Percentiles rank a stretch among this genome's conserved stretches.
These are phyloP conservation scores for Pedionomus torquatus DNA, from an alignment of 2,113 vertebrate species.

Conservation along the genomic window DNA sequence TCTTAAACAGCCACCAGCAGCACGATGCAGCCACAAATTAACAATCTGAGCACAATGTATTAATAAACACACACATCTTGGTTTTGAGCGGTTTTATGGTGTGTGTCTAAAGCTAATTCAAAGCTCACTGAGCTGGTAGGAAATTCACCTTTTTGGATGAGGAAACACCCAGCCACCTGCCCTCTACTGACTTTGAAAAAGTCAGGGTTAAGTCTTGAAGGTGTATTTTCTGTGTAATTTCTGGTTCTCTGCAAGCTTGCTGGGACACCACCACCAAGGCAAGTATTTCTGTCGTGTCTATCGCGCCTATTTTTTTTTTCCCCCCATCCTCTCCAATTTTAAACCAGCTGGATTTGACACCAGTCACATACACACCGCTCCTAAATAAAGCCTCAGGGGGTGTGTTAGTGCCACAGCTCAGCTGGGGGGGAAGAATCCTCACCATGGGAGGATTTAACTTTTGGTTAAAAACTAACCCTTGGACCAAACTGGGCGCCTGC, in stretches of 20 bases:
- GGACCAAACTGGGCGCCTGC: accelerated
- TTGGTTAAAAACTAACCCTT: too few species aligned
- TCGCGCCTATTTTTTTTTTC: background rate
- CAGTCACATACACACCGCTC: background rate
- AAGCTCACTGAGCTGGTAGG: background rate
- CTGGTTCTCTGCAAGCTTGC: background rate
- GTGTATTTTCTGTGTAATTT: accelerated
- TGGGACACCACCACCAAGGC: background rate
- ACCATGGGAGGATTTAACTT: background rate
- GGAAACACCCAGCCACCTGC: background rate
- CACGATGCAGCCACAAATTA: background rate
- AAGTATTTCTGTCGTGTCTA: accelerated
- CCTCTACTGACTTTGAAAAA: background rate
- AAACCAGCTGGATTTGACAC: background rate
- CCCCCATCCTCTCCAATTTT: background rate
- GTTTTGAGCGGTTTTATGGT: accelerated
- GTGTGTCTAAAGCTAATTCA: background rate
- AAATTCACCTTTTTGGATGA: background rate
- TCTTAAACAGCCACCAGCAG: background rate
- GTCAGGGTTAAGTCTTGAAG: background rate
- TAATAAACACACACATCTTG: accelerated
- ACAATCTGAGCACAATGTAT: accelerated
- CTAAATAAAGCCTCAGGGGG: background rate
- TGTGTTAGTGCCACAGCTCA: background rate
- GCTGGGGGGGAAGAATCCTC: background rate